Evolutionary conservation across 2,113 vertebrate genomes (phyloP), one percentile per base, ranked within the genome.

Genomic region (Silurus glanis): DNA sequence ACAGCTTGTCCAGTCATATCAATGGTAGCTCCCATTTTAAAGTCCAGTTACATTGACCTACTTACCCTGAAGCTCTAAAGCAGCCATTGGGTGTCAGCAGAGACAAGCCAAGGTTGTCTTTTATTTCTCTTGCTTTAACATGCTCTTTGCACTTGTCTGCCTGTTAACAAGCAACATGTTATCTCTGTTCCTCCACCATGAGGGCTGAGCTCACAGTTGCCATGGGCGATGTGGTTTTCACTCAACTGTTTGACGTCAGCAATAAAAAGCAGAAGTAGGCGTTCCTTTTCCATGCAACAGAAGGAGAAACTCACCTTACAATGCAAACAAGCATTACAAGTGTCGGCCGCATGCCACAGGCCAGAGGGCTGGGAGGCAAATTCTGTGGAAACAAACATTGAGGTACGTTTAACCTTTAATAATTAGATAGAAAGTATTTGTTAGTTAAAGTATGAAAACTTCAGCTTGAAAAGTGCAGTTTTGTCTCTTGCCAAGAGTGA

Each of bases 221-320:
- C 80, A 87, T 83, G 71, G 86, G 79, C 78, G 71, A 75, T 83
- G 80, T 83, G 86, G 86, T 83, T 78, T 83, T 78, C 51, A 59
- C 59, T 58, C 74, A 74, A 83, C 86, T 67, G 86, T 83, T 87
- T 74, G 82, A 83, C 74, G 86, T 83, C 58, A 86, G 80, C 9
- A 71, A 84, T 76, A 64, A 83, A 37, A 83, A 87, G 80, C 80
- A 87, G 86, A 87, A 87, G 80, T 87, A 37, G 86, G 86, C 72
- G 80, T 87, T 59, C 47, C 85, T 75, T 55, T 82, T 81, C 49
- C 56, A 0, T 45, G 25, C 51, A 76, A 66, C 86, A 87, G 66
- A 76, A 87, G 80, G 80, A 83, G 81, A 81, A 87, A 83, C 86
- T 87, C 86, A 87, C 86, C 86, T 87, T 87, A 55, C 80, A 87